A percentile compares a stretch with the other conserved stretches of the same genome.
These are phyloP conservation scores for Pentalonia nigronervosa DNA, from an alignment of 1,140 invertebrate genomes.

Conservation along the genomic window DNA sequence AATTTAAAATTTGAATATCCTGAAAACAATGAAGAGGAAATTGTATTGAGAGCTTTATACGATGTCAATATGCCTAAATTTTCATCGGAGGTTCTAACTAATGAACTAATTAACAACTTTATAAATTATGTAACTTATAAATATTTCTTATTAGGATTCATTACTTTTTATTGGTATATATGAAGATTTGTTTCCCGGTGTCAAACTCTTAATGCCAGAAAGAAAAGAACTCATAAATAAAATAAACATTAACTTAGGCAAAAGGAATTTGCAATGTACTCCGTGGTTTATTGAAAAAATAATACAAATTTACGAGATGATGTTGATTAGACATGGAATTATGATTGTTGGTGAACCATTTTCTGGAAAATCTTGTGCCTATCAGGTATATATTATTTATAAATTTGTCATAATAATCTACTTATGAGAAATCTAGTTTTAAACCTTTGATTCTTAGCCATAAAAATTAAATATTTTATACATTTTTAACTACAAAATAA, in stretches of 20 bases:
- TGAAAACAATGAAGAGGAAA: slow-evolving; percentile 74
- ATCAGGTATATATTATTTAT: slow-evolving; percentile 69
- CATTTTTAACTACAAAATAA: too few relatives aligned
- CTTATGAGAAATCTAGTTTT: too few relatives aligned
- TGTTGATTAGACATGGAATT: slow-evolving; percentile 88
- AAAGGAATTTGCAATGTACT: slow-evolving; percentile 77
- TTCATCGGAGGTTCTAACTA: slow-evolving; percentile 70
- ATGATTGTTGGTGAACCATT: slow-evolving; percentile 91
- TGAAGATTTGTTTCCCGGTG: slow-evolving; percentile 86
- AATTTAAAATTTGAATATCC: slow-evolving; percentile 83
- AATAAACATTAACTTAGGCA: slow-evolving; percentile 70
- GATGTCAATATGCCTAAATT: slow-evolving; percentile 96
- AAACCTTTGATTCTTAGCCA: too few relatives aligned
- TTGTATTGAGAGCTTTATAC: slow-evolving; percentile 86
- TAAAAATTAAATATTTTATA: too few relatives aligned
- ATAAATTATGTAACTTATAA: slow-evolving; percentile 5
- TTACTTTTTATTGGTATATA: slow-evolving; percentile 90
- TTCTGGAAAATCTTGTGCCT: slow-evolving; percentile 86
- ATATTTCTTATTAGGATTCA: slow-evolving; percentile 72
- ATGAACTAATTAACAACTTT: neutral
- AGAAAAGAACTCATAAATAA: slow-evolving; percentile 73
- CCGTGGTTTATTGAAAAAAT: slow-evolving; percentile 79
- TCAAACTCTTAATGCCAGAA: slow-evolving; percentile 66
- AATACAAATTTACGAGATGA: slow-evolving; percentile 88
- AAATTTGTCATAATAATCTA: neutral